Conservation (phyloP, 2,888 invertebrate species). For the Phrixothrix hirtus region DNA sequence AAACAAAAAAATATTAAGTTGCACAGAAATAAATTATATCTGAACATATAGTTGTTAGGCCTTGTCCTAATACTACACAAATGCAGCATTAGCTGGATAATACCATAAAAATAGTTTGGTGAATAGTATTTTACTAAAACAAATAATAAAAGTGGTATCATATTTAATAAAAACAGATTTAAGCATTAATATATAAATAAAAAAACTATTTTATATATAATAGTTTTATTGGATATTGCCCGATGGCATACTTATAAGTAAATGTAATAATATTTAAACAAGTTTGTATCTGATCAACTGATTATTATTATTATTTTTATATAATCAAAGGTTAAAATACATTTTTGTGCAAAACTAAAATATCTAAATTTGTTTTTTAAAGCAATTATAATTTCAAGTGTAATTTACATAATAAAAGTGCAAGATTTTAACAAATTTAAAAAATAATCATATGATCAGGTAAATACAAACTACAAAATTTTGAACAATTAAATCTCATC, state of each 20-base stretch:
- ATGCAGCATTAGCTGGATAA: too few relatives aligned
- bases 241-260: constrained; percentile 36
- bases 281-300: constrained; percentile 38
- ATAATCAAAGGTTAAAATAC: constrained; percentile 13
- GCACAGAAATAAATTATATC: neutral
- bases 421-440: constrained; percentile 2
- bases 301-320: constrained; percentile 23
- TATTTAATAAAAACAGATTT: neutral
- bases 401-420: too few relatives aligned
- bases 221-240: constrained; percentile 39
- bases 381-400: too few relatives aligned
- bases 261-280: constrained; percentile 36
- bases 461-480: constrained; percentile 34
- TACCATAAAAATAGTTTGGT: too few relatives aligned
- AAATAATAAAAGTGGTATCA: too few relatives aligned
- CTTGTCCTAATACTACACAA: too few relatives aligned
- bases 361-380: too few relatives aligned
- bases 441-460: constrained; percentile 31
- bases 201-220: constrained; percentile 21
- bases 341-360: constrained; percentile 22
- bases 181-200: constrained; percentile 1
- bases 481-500: constrained; percentile 33
- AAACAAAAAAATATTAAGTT: neutral
- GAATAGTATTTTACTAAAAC: too few relatives aligned
- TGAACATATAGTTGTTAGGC: too few relatives aligned